Evolutionary conservation across 2,888 invertebrate species (phyloP), one percentile per base, ranked within the genome.

Genomic region (Drosophila quinaria): DNA sequence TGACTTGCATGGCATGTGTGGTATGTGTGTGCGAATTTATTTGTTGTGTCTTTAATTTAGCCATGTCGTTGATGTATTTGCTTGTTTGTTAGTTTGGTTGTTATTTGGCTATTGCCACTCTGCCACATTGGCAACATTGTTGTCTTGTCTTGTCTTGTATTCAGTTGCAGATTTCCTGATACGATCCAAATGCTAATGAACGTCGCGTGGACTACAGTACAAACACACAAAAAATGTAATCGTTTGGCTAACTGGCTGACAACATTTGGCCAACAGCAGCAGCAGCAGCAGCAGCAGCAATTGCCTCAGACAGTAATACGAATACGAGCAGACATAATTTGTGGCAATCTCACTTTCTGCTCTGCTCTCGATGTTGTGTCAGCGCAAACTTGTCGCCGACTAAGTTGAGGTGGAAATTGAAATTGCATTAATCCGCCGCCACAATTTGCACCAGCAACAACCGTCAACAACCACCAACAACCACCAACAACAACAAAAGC

Each of bases 121-220:
- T 60, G 66, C 74, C 17, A 50, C 61, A 56, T 59, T 69, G 33
- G 37, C 66, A 54, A 66, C 61, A 61, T 56, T 60, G 46, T 71
- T 56, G 63, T 56, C 60, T 71, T 47, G 69, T 58, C 47, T 31
- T 56, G 63, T 49, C 25, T 37, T 37, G 10, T 15, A 25, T 25
- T 25, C 25, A 25, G 25, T 6, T 25, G 25, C 25, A 70, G 70
- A 77, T 77, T 77, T 77, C 80, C 77, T 60, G 80, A 41, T 70
- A 41, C 41, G 70, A 74, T 65, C 35, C 69, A 41, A 63, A 68
- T 58, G 63, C 63, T 50, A 68, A 63, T 63, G 50, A 58, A 58
- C 50, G 56, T 47, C 47, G 22, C 39, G n/a, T 35, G 44, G n/a
- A 44, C 1, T 55, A 6, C 6, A 44, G 44, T 55, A 54, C 9